phyloP scores from a whole-genome alignment of 2,797 vertebrate genomes.

The Dendrocincla fuliginosa region DNA sequence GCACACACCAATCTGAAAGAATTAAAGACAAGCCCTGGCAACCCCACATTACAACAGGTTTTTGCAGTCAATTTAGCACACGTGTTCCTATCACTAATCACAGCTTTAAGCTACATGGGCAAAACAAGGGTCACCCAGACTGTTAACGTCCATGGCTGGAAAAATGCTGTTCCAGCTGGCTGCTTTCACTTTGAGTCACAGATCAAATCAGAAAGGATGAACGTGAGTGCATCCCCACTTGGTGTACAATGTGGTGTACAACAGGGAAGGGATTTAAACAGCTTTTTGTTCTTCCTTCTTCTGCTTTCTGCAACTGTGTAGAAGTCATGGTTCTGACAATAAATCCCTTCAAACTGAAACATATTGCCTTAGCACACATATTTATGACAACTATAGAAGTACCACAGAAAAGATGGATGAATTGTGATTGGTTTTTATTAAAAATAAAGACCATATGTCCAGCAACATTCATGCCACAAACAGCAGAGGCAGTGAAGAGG shows the following conservation, averaged over 20 bases:
- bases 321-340: neutral
- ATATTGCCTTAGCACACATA: neutral
- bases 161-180: neutral
- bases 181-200: constrained; percentile 25
- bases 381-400: neutral
- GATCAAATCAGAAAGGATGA: neutral
- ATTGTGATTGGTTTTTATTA: neutral
- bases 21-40: constrained; percentile 10
- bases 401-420: neutral
- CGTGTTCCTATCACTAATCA: constrained; percentile 19
- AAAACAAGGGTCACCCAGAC: neutral
- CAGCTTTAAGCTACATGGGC: constrained; percentile 20
- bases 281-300: neutral
- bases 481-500: neutral
- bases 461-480: neutral
- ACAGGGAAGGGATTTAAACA: neutral
- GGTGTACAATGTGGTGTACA: neutral
- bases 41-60: neutral
- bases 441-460: neutral
- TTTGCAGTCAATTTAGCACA: neutral
- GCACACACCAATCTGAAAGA: neutral
- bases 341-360: neutral
- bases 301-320: neutral
- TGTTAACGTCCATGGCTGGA: neutral
- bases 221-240: neutral